Evolutionary conservation across 2,888 invertebrate genomes (phyloP).

Genomic region (Ypsolopha sequella): DNA sequence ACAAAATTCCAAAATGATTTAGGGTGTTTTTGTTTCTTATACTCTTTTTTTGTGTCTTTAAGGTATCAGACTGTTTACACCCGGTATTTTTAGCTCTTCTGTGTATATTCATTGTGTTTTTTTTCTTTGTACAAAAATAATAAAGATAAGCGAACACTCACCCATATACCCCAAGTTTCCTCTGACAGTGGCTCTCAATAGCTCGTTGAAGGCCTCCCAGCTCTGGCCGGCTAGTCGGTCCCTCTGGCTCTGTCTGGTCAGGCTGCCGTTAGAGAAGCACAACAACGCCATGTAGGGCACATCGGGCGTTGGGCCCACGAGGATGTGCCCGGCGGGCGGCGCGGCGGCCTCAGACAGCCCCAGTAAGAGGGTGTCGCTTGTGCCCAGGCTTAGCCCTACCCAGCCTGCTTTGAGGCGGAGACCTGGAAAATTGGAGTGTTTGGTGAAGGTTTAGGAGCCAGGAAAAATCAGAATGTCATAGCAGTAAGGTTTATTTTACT

Average conservation of each 20-base stretch:
- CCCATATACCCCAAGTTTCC: slow-evolving; percentile 96
- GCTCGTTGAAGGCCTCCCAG: slow-evolving; percentile 88
- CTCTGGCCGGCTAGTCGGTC: slow-evolving; percentile 79
- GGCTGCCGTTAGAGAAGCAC: slow-evolving; percentile 94
- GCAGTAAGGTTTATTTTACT: too few relatives aligned
- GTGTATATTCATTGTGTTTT: too few relatives aligned
- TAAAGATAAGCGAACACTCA: slow-evolving; percentile 25
- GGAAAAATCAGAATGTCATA: too few relatives aligned
- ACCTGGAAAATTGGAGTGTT: slow-evolving; percentile 48
- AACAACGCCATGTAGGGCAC: slow-evolving; percentile 89
- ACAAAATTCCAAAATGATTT: too few relatives aligned
- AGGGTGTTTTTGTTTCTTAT: too few relatives aligned
- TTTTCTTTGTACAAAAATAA: too few relatives aligned
- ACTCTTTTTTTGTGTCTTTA: too few relatives aligned
- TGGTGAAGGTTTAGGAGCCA: not conserved
- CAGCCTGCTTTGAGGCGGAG: slow-evolving; percentile 85
- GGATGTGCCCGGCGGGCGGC: slow-evolving; percentile 81
- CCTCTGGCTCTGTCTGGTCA: slow-evolving; percentile 88
- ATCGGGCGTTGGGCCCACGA: slow-evolving; percentile 86
- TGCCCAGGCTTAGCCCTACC: slow-evolving; percentile 90
- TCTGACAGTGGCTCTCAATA: slow-evolving; percentile 84
- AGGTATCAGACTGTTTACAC: too few relatives aligned
- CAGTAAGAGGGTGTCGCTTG: slow-evolving; percentile 92
- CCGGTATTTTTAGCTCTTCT: too few relatives aligned
- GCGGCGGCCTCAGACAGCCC: slow-evolving; percentile 78